A percentile compares a stretch with the other conserved stretches of the same genome.
Evolutionary conservation across 1,140 invertebrate species (phyloP).

Genomic region (Zaprionus ornatus): DNA sequence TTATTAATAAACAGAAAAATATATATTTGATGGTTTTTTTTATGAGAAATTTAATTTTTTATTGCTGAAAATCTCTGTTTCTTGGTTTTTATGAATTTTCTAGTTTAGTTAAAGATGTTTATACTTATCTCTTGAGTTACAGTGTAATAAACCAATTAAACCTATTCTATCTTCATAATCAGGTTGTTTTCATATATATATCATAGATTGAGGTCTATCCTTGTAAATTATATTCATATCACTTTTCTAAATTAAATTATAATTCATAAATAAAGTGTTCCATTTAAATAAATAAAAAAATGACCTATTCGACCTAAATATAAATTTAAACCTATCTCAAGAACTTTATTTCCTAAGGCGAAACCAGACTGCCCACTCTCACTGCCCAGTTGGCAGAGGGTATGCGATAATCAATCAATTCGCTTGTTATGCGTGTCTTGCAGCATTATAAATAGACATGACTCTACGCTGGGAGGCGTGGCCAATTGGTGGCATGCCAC

Average conservation of each 20-base stretch:
- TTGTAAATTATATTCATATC: too few relatives aligned
- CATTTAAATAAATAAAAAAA: too few relatives aligned
- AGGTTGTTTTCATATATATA: too few relatives aligned
- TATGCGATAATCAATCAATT: conserved; percentile 3
- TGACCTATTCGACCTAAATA: too few relatives aligned
- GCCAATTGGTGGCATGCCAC: conserved; percentile 45
- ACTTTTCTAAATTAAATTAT: too few relatives aligned
- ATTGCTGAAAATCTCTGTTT: neutral
- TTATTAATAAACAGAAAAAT: neutral
- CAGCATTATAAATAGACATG: conserved; percentile 31
- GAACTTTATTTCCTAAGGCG: neutral
- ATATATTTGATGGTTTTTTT: too few relatives aligned
- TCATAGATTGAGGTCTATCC: too few relatives aligned
- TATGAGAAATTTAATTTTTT: neutral
- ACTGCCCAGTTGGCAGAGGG: neutral
- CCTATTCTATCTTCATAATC: too few relatives aligned
- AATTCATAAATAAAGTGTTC: too few relatives aligned
- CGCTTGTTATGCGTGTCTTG: neutral
- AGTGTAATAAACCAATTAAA: too few relatives aligned
- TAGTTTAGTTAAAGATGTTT: neutral
- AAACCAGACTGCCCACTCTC: neutral
- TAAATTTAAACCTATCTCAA: neutral
- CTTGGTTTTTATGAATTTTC: neutral
- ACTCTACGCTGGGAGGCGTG: conserved; percentile 29
- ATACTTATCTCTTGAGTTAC: neutral